Conservation (phyloP, 2,888 invertebrate genomes). For the Aelia acuminata region DNA sequence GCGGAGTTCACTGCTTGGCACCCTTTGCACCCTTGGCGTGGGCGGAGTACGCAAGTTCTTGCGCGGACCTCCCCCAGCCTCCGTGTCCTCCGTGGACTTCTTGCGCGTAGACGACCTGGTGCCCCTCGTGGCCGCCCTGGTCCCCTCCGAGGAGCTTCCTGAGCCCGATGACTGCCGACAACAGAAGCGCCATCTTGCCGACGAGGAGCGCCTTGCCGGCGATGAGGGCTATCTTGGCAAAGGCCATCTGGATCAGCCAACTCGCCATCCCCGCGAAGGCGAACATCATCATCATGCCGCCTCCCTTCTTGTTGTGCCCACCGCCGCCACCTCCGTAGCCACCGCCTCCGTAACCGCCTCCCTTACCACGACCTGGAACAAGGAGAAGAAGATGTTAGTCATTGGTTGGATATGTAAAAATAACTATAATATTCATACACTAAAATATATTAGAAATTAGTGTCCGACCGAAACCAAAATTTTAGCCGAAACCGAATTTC, state of each 20-base stretch:
- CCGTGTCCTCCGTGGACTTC: constrained; percentile 62
- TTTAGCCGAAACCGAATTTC: too few relatives aligned
- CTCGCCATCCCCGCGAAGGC: constrained; percentile 74
- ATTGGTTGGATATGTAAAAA: too few relatives aligned
- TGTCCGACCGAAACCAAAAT: too few relatives aligned
- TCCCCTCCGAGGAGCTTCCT: constrained; percentile 80
- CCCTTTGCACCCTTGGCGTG: background rate
- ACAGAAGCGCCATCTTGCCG: constrained; percentile 81
- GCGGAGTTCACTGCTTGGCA: background rate
- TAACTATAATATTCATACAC: too few relatives aligned
- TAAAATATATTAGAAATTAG: too few relatives aligned
- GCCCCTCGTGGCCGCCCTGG: constrained; percentile 70
- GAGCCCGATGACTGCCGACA: constrained; percentile 87
- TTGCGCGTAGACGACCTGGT: constrained; percentile 64
- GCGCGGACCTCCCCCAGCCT: constrained; percentile 64
- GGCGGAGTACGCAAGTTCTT: constrained; percentile 31
- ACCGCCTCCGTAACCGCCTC: constrained; percentile 67
- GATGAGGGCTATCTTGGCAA: constrained; percentile 76
- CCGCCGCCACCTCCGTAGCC: constrained; percentile 67
- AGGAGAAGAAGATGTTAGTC: background rate
- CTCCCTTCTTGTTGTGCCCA: constrained; percentile 69
- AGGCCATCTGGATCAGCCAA: constrained; percentile 76
- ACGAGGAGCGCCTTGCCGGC: constrained; percentile 79
- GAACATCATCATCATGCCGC: constrained; percentile 74
- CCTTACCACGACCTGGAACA: constrained; percentile 72